These are phyloP conservation scores for Trichonephila inaurata DNA, from an alignment of 1,140 invertebrate genomes.

Conservation along the genomic window DNA sequence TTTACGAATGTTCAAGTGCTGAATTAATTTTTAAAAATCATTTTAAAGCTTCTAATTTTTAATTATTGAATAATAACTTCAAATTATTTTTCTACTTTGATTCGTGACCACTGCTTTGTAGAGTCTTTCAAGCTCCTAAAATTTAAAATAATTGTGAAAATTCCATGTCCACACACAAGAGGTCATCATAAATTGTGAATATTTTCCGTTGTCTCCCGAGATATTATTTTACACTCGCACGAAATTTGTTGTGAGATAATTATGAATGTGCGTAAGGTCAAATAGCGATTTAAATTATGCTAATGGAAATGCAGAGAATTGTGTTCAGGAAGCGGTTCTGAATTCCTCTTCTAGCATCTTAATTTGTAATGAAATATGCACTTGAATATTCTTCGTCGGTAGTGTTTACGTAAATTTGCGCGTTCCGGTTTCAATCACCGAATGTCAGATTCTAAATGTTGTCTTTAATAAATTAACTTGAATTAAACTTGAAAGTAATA, in stretches of 20 bases:
- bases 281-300: constrained; percentile 45
- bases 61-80: no score
- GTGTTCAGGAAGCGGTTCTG: constrained; percentile 5
- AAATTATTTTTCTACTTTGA: no score
- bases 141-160: not conserved
- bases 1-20: no score
- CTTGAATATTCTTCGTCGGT: constrained; percentile 27
- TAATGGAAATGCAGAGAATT: constrained; percentile 41
- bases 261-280: constrained; percentile 12
- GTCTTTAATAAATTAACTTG: not conserved
- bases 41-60: no score
- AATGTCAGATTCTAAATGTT: not conserved
- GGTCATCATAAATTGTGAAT: not conserved
- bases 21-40: no score
- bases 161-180: not conserved
- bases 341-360: constrained; percentile 44
- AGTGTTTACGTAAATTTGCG: not conserved
- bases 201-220: not conserved
- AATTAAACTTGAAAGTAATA: not conserved
- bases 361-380: constrained; percentile 45
- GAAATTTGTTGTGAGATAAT: constrained; percentile 28
- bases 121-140: not conserved
- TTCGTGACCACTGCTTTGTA: no score
- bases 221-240: constrained; percentile 3
- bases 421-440: not conserved